These are phyloP conservation scores for Drosophila lacteicornis DNA, from an alignment of 1,140 invertebrate genomes.

Conservation along the genomic window DNA sequence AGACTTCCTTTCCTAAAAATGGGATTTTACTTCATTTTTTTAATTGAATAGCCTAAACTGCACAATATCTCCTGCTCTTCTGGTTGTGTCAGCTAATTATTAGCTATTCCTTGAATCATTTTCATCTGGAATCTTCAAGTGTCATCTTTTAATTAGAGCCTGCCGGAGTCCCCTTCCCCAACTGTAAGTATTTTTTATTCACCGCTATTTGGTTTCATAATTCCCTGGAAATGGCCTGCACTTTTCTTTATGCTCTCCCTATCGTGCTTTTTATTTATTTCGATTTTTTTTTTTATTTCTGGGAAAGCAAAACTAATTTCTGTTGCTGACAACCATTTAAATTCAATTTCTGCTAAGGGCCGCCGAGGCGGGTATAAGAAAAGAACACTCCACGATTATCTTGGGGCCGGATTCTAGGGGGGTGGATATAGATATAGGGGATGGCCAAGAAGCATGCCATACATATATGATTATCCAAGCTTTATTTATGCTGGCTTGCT, in stretches of 20 bases:
- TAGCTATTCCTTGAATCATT: constrained; percentile 32
- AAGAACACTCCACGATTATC: constrained; percentile 45
- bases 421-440: background rate
- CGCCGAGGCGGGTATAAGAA: constrained; percentile 17
- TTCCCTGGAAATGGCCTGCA: constrained; percentile 30
- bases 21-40: background rate
- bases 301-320: constrained; percentile 72
- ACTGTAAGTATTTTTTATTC: constrained; percentile 38
- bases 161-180: background rate
- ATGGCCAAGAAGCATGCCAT: constrained; percentile 5
- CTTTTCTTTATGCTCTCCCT: constrained; percentile 20
- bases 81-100: constrained; percentile 66
- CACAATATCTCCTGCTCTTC: constrained; percentile 17
- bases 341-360: constrained; percentile 64
- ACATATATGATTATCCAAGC: constrained; percentile 61
- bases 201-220: constrained; percentile 52
- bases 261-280: constrained; percentile 26
- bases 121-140: constrained; percentile 38
- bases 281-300: constrained; percentile 12
- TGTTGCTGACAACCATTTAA: constrained; percentile 77
- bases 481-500: constrained; percentile 66
- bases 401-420: constrained; percentile 1
- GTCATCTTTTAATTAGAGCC: constrained; percentile 62
- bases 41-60: background rate
- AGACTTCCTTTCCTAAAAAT: no score